A percentile compares a stretch with the other conserved stretches of the same genome.
Conservation (phyloP, 2,888 invertebrate species). For the Hofmannophila pseudospretella region DNA sequence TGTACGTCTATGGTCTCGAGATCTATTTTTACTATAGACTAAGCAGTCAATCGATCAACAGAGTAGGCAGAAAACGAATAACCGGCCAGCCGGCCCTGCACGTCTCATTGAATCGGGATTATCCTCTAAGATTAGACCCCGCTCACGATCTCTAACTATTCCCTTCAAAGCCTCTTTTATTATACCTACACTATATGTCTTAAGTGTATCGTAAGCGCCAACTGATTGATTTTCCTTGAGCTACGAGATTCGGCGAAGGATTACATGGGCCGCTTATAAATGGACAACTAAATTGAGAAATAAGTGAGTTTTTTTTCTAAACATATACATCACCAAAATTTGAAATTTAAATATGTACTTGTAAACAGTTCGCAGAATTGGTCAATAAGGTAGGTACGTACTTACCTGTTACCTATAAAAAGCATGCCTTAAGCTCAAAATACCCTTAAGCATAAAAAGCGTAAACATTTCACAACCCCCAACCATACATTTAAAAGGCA, state of each 20-base stretch:
- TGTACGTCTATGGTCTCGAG: too few relatives aligned
- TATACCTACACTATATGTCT: conserved; percentile 20
- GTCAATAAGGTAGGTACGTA: neutral
- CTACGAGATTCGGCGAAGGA: too few relatives aligned
- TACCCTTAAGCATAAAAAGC: neutral
- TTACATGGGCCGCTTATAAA: too few relatives aligned
- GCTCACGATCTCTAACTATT: conserved; percentile 44
- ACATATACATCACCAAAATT: too few relatives aligned
- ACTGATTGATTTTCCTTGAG: conserved; percentile 3
- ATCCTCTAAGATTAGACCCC: conserved; percentile 52
- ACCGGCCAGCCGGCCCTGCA: conserved; percentile 22
- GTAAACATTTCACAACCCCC: neutral
- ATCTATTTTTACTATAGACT: conserved; percentile 1
- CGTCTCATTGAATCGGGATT: conserved; percentile 58
- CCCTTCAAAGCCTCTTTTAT: conserved; percentile 35
- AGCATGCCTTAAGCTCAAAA: neutral
- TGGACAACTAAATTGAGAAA: too few relatives aligned
- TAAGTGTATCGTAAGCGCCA: conserved; percentile 3
- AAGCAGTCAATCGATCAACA: conserved; percentile 21
- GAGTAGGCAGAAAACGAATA: conserved; percentile 20
- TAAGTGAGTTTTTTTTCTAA: too few relatives aligned
- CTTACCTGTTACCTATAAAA: neutral
- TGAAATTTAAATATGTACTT: too few relatives aligned
- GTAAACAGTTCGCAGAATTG: too few relatives aligned
- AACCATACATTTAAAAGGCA: neutral